Evolutionary conservation across 2,113 vertebrate genomes (phyloP).

Genomic region (Perca flavescens): DNA sequence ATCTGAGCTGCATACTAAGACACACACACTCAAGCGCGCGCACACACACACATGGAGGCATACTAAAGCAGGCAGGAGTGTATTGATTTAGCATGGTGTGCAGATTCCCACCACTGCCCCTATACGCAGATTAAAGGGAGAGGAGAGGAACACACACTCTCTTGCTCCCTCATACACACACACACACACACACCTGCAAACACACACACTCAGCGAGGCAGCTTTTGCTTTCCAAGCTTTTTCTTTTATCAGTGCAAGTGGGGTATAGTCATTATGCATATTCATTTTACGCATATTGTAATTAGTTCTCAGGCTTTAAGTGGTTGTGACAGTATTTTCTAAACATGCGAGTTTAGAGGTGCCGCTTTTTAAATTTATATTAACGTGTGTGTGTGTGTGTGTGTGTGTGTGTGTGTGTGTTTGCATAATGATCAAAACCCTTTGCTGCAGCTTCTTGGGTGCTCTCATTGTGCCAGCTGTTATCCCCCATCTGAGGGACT

Average conservation of each 20-base stretch:
- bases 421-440: slow-evolving; percentile 65
- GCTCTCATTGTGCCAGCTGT: slow-evolving; percentile 71
- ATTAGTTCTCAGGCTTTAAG: slow-evolving; percentile 70
- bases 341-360: slow-evolving; percentile 60
- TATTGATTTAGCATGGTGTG: slow-evolving; percentile 84
- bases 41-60: slow-evolving; percentile 56
- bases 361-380: slow-evolving; percentile 49
- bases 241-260: slow-evolving; percentile 69
- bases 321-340: slow-evolving; percentile 70
- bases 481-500: slow-evolving; percentile 57
- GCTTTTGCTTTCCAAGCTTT: slow-evolving; percentile 74
- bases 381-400: slow-evolving; percentile 27
- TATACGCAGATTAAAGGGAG: slow-evolving; percentile 79
- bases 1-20: slow-evolving; percentile 79
- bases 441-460: slow-evolving; percentile 42
- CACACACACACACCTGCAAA: background rate
- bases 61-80: slow-evolving; percentile 77
- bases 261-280: slow-evolving; percentile 71
- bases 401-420: slow-evolving; percentile 19
- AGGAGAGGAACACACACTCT: slow-evolving; percentile 62
- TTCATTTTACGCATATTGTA: slow-evolving; percentile 76
- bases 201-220: slow-evolving; percentile 14
- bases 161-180: slow-evolving; percentile 24
- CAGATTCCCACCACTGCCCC: slow-evolving; percentile 84
- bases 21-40: slow-evolving; percentile 44